Base-by-base conservation (phyloP, 2,113 vertebrate species). In the Atlantisia rogersi region DNA sequence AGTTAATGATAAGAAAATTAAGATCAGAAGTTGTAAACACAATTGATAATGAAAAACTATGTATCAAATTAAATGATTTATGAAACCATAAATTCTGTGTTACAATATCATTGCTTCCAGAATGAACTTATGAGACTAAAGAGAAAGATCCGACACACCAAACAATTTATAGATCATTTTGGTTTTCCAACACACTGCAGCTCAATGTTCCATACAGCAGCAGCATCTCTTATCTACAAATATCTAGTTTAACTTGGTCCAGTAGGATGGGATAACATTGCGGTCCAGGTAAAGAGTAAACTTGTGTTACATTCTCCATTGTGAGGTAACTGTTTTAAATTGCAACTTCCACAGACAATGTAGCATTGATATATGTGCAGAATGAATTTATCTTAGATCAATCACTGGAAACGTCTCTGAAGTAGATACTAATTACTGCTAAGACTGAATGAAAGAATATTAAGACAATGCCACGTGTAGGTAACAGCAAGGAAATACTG, bases 391-490 rank as follows among this genome's bases (percentile, higher is more conserved):
- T 59, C 24, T 64, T 58, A 52, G 28, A 52, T 39, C 21, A 44
- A 52, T 53, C 50, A 52, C 73, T 82, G 31, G 22, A 59, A 60
- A 82, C 60, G 31, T 39, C 53, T 82, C 31, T 40, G 2, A 79
- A 58, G 32, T 35, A 78, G 65, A 44, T 44, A 44, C 18, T 65
- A 40, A 83, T 58, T 63, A n/a, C 42, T 48, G 42, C 62, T 73
- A 63, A 53, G 15, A 46, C 24, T 63, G 37, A 91, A 88, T 25
- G 10, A 64, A 70, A 70, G 32, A 13, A 18, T 59, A 6, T 26
- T 64, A 35, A 0, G 0, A 31, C 4, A 26, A 35, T 17, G 31
- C 8, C 62, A 16, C 10, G 12, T 22, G 25, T 8, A 58, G 18
- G 50, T 12, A 76, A 64, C 12, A 75, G 37, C 25, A 84, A 70